Conservation (phyloP, 1,140 invertebrate genomes). For the Leptonema lineaticorne region DNA sequence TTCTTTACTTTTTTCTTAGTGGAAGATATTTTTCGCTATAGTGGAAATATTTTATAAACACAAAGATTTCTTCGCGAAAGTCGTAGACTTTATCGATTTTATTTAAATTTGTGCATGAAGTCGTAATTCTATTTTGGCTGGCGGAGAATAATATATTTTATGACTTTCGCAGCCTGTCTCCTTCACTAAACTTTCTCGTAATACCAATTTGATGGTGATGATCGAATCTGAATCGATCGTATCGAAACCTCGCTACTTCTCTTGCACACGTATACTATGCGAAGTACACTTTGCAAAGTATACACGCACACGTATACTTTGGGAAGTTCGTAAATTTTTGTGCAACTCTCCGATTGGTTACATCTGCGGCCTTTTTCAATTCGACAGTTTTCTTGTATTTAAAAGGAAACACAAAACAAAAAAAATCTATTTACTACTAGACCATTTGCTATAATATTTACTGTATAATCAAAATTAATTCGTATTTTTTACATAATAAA, state of each 20-base stretch:
- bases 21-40: neutral
- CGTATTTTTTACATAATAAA: no score
- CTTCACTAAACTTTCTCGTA: slow-evolving; percentile 18
- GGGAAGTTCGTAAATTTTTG: slow-evolving; percentile 19
- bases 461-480: no score
- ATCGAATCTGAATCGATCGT: slow-evolving; percentile 22
- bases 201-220: slow-evolving; percentile 29
- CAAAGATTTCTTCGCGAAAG: neutral
- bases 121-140: slow-evolving; percentile 17
- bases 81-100: slow-evolving; percentile 8
- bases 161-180: slow-evolving; percentile 21
- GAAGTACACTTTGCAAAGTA: no score
- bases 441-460: no score
- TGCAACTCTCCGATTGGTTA: slow-evolving; percentile 9
- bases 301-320: no score
- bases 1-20: neutral
- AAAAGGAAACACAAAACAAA: no score
- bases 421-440: no score
- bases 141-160: slow-evolving; percentile 20
- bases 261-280: no score
- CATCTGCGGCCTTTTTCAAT: slow-evolving; percentile 22
- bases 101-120: slow-evolving; percentile 18
- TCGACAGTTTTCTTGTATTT: no score
- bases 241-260: neutral
- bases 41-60: neutral